Evolutionary conservation across 2,797 vertebrate species (phyloP), one percentile per base, ranked within the genome.

Genomic region (Sebastes glaucus): DNA sequence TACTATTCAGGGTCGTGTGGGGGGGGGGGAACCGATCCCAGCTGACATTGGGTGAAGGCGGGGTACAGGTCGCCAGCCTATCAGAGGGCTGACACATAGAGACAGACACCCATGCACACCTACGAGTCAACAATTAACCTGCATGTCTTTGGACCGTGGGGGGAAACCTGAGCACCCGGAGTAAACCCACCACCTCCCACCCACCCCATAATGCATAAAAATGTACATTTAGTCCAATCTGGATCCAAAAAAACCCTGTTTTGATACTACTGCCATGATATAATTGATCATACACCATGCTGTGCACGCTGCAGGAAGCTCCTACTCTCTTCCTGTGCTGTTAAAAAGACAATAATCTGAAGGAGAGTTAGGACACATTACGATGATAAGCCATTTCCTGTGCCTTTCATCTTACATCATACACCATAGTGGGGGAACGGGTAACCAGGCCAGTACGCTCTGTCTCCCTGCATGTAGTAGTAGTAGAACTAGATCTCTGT

Each of bases 281-380:
- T 79, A 67, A 77, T 78, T 65, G 22, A 74, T 87, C 78, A 53
- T 42, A 6, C 71, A 23, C 11, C 30, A n/a, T 13, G 30, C 69
- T 23, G 78, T 61, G 83, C 69, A 63, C 81, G 80, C 84, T 53
- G 86, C 87, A 70, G 74, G 87, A 85, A 74, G 78, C 78, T 68
- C 57, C 74, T 2, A 1, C n/a, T 78, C 71, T 67, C 76, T 70
- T 79, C 74, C 74, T 61, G 32, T 57, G 61, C 56, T 52, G 23
- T 71, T 71, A 63, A 71, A 35, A 14, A 73, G 80, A 82, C 77
- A 81, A 88, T 71, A 46, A 42, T 42, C 49, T 77, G 56, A 53
- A 61, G 68, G 71, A 55, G 52, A 55, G 52, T 57, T 61, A 53
- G 61, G 71, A 57, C 52, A 66, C 60, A 38, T 65, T 60, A 27